Percentiles rank a stretch among this genome's conserved stretches.
Conservation (phyloP, 2,113 vertebrate genomes). For the Bothrops jararaca region DNA sequence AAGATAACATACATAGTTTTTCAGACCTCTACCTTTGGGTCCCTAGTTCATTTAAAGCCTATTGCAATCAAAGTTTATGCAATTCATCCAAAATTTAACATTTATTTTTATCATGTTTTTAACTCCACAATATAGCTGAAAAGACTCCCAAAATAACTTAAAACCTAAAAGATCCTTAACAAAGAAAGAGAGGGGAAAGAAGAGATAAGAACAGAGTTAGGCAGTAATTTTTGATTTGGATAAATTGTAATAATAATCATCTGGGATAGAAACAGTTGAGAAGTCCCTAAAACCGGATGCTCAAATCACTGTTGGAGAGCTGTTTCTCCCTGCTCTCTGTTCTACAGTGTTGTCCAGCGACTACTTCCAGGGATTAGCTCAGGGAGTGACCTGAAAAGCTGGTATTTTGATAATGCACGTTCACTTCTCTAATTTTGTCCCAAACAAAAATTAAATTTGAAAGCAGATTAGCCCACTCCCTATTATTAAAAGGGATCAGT, state of each 20-base stretch:
- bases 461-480: not conserved
- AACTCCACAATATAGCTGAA: not conserved
- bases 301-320: not conserved
- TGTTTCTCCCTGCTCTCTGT: too few relatives aligned
- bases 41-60: not conserved
- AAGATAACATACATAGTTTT: not conserved
- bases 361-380: not conserved
- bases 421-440: not conserved
- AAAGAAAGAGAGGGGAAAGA: not conserved
- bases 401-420: not conserved
- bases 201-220: not conserved
- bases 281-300: not conserved
- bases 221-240: not conserved
- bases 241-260: not conserved
- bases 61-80: not conserved
- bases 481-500: slow-evolving; percentile 20
- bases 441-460: not conserved
- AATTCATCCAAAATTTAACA: not conserved
- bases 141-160: not conserved
- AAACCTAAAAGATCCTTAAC: not conserved
- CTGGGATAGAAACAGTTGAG: not conserved
- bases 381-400: not conserved
- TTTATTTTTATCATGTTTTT: not conserved
- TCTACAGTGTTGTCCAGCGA: not conserved
- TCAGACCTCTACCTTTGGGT: not conserved